phyloP scores from a whole-genome alignment of 2,888 invertebrate species.

The Eupithecia pulchellata region DNA sequence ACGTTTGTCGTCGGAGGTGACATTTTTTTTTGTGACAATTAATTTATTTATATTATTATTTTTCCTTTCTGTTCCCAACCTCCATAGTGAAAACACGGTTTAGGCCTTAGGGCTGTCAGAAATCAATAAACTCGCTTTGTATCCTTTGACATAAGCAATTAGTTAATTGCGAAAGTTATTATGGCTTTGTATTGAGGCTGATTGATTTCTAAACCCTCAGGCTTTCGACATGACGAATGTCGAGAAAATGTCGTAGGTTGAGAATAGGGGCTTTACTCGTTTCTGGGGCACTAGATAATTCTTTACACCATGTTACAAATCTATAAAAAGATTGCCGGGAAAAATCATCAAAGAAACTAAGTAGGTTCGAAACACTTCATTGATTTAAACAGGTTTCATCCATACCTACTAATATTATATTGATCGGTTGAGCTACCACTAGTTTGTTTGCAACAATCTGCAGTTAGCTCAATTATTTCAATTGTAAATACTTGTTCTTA shows the following conservation, averaged over 20 bases:
- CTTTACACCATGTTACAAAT: no score
- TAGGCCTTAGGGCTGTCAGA: conserved; percentile 25
- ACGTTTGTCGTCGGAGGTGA: no score
- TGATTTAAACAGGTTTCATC: background rate
- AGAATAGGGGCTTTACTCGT: background rate
- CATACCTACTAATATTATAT: no score
- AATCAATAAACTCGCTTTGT: conserved; percentile 41
- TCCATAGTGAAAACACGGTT: background rate
- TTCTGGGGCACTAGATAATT: background rate
- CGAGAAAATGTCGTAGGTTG: conserved; percentile 1
- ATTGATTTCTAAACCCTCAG: conserved; percentile 15
- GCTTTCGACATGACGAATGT: conserved; percentile 2
- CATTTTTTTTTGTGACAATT: no score
- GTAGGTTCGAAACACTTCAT: background rate
- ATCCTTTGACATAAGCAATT: conserved; percentile 38
- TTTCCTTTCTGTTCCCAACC: background rate
- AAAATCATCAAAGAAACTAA: background rate
- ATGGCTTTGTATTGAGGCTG: conserved; percentile 14
- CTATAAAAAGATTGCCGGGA: no score
- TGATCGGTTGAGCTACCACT: no score
- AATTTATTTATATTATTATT: no score
- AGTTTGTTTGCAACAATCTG: no score
- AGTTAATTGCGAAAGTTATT: conserved; percentile 35
- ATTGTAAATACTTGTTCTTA: no score
- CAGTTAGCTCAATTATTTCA: no score